Percentiles rank a stretch among this genome's conserved stretches.
phyloP scores from a whole-genome alignment of 2,797 vertebrate genomes.

The Coendou prehensilis region DNA sequence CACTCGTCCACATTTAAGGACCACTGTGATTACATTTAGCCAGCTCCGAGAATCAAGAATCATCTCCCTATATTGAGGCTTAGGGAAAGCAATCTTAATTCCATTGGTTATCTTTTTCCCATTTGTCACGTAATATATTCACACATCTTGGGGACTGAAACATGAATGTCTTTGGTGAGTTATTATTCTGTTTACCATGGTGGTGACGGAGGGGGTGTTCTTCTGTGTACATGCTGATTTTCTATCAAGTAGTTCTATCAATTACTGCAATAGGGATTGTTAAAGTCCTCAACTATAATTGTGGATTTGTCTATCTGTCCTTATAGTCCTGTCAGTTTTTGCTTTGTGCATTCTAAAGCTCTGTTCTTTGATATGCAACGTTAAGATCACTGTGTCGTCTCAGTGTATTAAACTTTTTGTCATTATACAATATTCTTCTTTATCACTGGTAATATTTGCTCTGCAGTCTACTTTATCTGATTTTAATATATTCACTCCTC shows the following conservation, averaged over 20 bases:
- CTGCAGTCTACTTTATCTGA: conserved; percentile 46
- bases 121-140: not conserved
- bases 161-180: not conserved
- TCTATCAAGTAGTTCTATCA: not conserved
- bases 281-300: not conserved
- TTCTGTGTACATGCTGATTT: not conserved
- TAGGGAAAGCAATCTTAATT: not conserved
- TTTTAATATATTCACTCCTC: conserved; percentile 50
- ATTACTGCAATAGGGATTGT: not conserved
- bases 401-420: not conserved
- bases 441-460: conserved; percentile 27
- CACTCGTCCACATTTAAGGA: not conserved
- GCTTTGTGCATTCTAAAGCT: not conserved
- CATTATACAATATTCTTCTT: not conserved
- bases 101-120: not conserved
- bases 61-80: not conserved
- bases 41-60: not conserved
- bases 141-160: not conserved
- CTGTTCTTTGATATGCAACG: not conserved
- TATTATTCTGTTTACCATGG: not conserved
- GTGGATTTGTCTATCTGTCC: not conserved
- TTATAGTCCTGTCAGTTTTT: not conserved
- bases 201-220: not conserved
- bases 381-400: not conserved
- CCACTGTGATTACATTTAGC: not conserved